These are phyloP conservation scores for Carapus acus DNA, from an alignment of 2,797 vertebrate genomes.

Conservation along the genomic window DNA sequence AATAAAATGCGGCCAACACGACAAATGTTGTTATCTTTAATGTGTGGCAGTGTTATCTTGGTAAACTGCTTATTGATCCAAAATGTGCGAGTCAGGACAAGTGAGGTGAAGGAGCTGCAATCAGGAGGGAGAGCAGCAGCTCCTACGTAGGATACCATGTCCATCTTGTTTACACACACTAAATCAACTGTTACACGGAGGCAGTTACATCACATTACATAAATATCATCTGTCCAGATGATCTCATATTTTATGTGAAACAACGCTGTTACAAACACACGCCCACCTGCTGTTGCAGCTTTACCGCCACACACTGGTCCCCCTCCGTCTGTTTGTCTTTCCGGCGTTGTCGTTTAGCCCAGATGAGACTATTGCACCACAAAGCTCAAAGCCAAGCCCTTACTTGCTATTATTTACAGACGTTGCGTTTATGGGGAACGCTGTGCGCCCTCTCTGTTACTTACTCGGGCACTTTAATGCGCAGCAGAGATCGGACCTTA, in stretches of 20 bases:
- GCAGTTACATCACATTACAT: not conserved
- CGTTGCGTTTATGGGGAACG: conserved; percentile 15
- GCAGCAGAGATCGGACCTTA: not conserved
- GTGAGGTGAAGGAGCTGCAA: too few relatives aligned
- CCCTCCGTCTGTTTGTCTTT: conserved; percentile 23
- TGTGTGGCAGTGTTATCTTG: not conserved
- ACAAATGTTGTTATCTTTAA: not conserved
- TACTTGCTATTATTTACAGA: conserved; percentile 33
- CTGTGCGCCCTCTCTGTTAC: conserved; percentile 12
- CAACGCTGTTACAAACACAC: not conserved
- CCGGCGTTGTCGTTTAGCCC: not conserved
- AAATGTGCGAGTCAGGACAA: too few relatives aligned
- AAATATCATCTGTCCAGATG: too few relatives aligned
- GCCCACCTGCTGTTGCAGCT: not conserved
- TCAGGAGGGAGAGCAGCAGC: too few relatives aligned
- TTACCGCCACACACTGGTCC: conserved; percentile 21
- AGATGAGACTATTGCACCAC: conserved; percentile 18
- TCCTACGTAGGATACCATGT: too few relatives aligned
- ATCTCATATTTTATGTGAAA: not conserved
- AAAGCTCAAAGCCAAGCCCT: conserved; percentile 16
- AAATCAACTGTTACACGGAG: too few relatives aligned
- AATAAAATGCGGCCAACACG: too few relatives aligned
- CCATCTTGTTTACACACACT: too few relatives aligned
- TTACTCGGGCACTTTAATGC: conserved; percentile 13
- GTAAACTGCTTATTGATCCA: not conserved